phyloP scores from a whole-genome alignment of 2,113 vertebrate species.

The Myotis davidii region DNA sequence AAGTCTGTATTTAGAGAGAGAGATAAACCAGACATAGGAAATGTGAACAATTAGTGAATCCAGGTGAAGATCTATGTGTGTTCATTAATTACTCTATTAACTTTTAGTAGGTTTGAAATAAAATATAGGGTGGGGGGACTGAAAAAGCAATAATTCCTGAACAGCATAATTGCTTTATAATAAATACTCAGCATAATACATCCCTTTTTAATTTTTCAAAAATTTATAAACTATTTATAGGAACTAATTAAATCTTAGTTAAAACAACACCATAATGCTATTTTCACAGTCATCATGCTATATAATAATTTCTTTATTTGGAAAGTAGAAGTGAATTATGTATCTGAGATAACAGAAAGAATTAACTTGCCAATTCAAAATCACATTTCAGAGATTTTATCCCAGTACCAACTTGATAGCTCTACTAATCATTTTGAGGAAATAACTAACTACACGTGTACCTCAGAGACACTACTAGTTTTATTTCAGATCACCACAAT shows the following conservation, averaged over 20 bases:
- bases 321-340: neutral
- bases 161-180: neutral
- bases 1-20: neutral
- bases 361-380: neutral
- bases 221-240: neutral
- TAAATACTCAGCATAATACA: neutral
- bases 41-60: neutral
- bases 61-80: neutral
- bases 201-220: neutral
- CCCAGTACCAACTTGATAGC: neutral
- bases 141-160: neutral
- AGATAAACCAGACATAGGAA: neutral
- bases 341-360: neutral
- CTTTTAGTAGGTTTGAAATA: neutral
- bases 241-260: neutral
- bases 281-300: neutral
- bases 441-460: neutral
- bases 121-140: neutral
- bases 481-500: neutral
- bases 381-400: neutral
- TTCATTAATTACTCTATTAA: neutral
- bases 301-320: neutral
- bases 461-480: neutral
- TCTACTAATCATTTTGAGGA: neutral
- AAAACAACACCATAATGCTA: neutral